Conservation (phyloP, 2,797 vertebrate species). For the Cephalopachus bancanus region DNA sequence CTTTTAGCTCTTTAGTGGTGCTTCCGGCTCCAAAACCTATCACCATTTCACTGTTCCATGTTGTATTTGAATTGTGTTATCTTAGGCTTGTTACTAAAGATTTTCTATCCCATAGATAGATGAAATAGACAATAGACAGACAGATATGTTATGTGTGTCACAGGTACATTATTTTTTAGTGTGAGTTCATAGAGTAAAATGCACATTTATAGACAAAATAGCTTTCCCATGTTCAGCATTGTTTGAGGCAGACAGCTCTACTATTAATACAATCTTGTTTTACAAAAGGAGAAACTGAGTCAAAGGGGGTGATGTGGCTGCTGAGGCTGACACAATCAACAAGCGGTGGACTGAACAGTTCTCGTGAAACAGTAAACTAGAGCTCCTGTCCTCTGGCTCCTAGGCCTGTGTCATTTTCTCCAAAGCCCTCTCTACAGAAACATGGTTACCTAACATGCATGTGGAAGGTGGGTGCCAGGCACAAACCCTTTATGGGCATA, state of each 20-base stretch:
- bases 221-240: not conserved
- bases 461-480: not conserved
- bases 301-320: not conserved
- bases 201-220: slow-evolving; percentile 42
- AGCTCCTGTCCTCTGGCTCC: not conserved
- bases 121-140: not conserved
- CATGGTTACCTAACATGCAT: not conserved
- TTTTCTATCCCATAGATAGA: not conserved
- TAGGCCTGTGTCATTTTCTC: not conserved
- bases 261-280: slow-evolving; percentile 19
- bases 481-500: not conserved
- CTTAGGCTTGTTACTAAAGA: slow-evolving; percentile 38
- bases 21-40: slow-evolving; percentile 33
- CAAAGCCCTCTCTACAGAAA: slow-evolving; percentile 14
- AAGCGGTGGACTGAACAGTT: not conserved
- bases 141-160: not conserved
- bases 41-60: not conserved
- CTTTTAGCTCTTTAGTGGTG: slow-evolving; percentile 11
- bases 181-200: slow-evolving; percentile 45
- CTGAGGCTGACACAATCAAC: not conserved
- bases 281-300: slow-evolving; percentile 36
- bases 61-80: slow-evolving; percentile 26
- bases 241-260: not conserved
- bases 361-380: not conserved
- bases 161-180: slow-evolving; percentile 21